These are phyloP conservation scores for Rousettus leschenaultii DNA, from an alignment of 2,113 vertebrate genomes.

Conservation along the genomic window DNA sequence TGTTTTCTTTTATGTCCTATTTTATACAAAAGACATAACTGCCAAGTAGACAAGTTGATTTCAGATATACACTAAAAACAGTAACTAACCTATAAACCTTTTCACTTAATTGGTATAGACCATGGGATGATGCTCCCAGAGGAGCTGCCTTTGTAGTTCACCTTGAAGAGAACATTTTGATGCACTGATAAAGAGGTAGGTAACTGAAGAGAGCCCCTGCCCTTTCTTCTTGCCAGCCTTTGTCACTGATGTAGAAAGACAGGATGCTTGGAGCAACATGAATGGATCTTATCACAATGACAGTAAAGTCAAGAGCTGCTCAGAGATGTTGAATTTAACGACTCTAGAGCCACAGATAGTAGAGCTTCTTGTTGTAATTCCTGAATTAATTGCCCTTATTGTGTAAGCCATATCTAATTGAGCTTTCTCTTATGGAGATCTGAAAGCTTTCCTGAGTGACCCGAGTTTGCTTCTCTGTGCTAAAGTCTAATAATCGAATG, in stretches of 20 bases:
- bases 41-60: background rate
- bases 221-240: background rate
- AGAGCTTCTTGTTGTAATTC: background rate
- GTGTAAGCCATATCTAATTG: background rate
- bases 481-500: slow-evolving; percentile 36
- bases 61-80: background rate
- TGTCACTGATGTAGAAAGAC: background rate
- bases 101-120: background rate
- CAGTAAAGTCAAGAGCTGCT: background rate
- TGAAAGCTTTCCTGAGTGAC: background rate
- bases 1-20: background rate
- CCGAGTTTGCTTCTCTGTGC: background rate
- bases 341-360: background rate
- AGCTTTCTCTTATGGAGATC: background rate
- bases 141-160: background rate
- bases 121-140: background rate
- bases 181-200: background rate
- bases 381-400: background rate
- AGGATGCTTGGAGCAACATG: background rate
- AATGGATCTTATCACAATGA: background rate
- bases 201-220: background rate
- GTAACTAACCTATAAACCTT: background rate
- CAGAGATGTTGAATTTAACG: background rate
- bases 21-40: background rate
- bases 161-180: background rate